Base-by-base conservation (phyloP, 2,797 vertebrate genomes). In the Zenarchopterus dispar region DNA sequence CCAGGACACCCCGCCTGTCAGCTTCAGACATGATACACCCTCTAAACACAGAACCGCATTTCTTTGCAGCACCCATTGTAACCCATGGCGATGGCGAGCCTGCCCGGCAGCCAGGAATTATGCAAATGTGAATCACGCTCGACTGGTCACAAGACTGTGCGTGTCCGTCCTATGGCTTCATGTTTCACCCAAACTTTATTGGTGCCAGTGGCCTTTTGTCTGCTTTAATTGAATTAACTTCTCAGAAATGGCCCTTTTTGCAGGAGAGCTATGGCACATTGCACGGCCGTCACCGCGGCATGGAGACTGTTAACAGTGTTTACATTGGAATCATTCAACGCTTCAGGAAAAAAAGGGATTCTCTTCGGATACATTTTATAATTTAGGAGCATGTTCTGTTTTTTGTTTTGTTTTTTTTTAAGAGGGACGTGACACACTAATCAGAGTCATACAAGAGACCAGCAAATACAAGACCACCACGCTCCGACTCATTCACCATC, bases 211-310 rank as follows among this genome's bases (percentile, higher is more conserved):
- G 73, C 59, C 82, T 74, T 89, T 89, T 87, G 86, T 89, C 72
- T 48, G 41, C 49, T 77, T 78, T 89, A 88, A 88, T 83, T 86
- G 76, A 85, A 90, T 90, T 85, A 88, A 89, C 80, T 87, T 77
- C 69, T 72, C 53, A 65, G 74, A 74, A 78, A 63, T 53, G 2
- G 75, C 81, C 70, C 79, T 62, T 81, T 79, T 64, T 78, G 74
- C 64, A 69, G 78, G 22, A 77, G 68, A 81, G 74, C 62, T 51
- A 67, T 42, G 62, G 75, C 67, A 80, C 75, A 44, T 57, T 50
- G 45, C 71, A 15, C 57, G 42, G 70, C 75, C 60, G n/a, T 66
- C 67, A 18, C 64, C 49, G 13, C 52, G 1, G 49, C 69, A 69
- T 56, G 62, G 73, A 49, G 54, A 65, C 65, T 39, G 78, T 82